These are phyloP conservation scores for Ligdia adustata DNA, from an alignment of 2,888 invertebrate genomes.

Conservation along the genomic window DNA sequence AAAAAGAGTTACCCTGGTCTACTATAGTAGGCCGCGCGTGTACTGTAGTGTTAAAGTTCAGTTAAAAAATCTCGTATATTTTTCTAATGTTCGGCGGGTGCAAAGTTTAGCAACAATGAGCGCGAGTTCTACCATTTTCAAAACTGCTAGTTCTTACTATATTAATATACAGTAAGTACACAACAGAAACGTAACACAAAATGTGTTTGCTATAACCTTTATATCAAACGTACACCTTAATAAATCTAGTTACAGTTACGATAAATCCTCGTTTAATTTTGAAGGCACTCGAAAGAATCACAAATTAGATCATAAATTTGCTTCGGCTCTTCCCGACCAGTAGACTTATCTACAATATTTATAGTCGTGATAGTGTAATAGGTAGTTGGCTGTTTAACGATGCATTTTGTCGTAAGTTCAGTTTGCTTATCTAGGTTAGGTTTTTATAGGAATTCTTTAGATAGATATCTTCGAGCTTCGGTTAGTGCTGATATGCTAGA, in stretches of 20 bases:
- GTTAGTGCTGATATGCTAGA: background rate
- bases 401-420: slow-evolving; percentile 36
- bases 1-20: too few relatives aligned
- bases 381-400: slow-evolving; percentile 50
- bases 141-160: too few relatives aligned
- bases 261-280: slow-evolving; percentile 47
- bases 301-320: slow-evolving; percentile 56
- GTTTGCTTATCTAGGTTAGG: slow-evolving; percentile 9
- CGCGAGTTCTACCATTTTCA: too few relatives aligned
- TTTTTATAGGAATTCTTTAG: slow-evolving; percentile 23
- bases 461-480: slow-evolving; percentile 2
- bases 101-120: too few relatives aligned
- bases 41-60: too few relatives aligned
- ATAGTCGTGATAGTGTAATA: slow-evolving; percentile 54
- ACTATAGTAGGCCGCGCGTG: too few relatives aligned
- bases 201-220: slow-evolving; percentile 18
- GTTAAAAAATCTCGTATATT: too few relatives aligned
- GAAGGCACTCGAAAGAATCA: slow-evolving; percentile 52
- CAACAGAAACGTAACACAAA: background rate
- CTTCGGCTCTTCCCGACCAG: slow-evolving; percentile 40
- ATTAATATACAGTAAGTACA: too few relatives aligned
- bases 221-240: slow-evolving; percentile 18
- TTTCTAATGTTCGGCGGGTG: too few relatives aligned
- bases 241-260: slow-evolving; percentile 32
- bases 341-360: slow-evolving; percentile 56